Evolutionary conservation across 2,888 invertebrate species (phyloP).

Genomic region (Digitonthophagus gazella): DNA sequence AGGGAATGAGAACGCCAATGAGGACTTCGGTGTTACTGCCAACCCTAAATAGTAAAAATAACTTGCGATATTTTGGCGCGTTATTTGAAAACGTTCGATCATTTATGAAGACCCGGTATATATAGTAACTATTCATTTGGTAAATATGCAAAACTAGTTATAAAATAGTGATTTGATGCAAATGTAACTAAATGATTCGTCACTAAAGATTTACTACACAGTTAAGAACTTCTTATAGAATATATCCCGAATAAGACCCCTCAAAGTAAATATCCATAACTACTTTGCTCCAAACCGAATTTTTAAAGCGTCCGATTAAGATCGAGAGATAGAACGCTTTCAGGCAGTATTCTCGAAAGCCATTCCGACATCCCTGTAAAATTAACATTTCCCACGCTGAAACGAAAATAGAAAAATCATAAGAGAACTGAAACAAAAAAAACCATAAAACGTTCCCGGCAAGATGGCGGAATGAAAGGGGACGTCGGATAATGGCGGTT

Average conservation of each 20-base stretch:
- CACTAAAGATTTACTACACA: no score
- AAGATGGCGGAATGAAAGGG: neutral
- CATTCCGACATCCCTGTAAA: neutral
- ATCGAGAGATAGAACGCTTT: neutral
- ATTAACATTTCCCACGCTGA: neutral
- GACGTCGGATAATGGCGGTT: conserved; percentile 6
- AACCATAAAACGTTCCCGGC: neutral
- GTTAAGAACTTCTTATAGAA: no score
- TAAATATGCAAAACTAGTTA: no score
- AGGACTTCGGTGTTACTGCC: no score
- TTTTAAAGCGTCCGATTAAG: neutral
- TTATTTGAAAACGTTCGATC: no score
- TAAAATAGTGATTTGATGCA: no score
- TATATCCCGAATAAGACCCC: neutral
- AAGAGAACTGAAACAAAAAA: neutral
- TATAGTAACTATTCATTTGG: no score
- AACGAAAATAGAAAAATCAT: neutral
- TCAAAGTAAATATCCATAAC: neutral
- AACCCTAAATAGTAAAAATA: no score
- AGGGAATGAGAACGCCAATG: no score
- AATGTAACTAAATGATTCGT: no score
- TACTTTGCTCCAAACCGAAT: neutral
- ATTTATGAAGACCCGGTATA: no score
- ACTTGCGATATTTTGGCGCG: no score
- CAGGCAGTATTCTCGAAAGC: neutral